phyloP scores from a whole-genome alignment of 1,140 invertebrate genomes.

The Acromyrmex echinatior region DNA sequence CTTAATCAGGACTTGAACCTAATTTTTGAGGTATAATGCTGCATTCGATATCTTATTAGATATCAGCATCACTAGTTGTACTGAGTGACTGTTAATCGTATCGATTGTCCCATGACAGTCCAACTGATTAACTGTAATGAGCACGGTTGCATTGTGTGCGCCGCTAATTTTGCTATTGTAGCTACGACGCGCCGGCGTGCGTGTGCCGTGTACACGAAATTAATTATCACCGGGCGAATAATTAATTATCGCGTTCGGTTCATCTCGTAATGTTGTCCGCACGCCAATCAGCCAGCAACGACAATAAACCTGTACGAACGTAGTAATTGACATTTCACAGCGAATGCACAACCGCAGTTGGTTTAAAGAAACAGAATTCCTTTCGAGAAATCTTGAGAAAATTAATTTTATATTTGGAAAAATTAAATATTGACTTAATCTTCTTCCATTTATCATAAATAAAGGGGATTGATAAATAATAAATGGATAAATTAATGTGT shows the following conservation, averaged over 20 bases:
- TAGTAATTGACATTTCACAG: too few species aligned
- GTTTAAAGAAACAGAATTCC: not conserved
- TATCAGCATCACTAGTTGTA: not conserved
- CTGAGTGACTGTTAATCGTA: conserved; percentile 14
- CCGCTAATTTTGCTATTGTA: conserved; percentile 44
- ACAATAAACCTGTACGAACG: conserved; percentile 2
- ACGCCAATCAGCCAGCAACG: conserved; percentile 14
- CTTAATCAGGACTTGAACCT: not conserved
- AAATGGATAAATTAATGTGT: not conserved
- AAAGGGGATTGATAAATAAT: not conserved
- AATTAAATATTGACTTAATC: not conserved
- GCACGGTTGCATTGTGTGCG: conserved; percentile 35
- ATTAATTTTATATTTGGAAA: not conserved
- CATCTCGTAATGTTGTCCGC: conserved; percentile 36
- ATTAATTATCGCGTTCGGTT: conserved; percentile 49
- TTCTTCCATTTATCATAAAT: not conserved
- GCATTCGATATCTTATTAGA: not conserved
- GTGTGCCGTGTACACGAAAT: conserved; percentile 28
- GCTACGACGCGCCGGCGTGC: not conserved
- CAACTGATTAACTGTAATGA: conserved; percentile 39
- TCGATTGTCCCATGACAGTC: conserved; percentile 26
- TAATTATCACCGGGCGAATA: conserved; percentile 54
- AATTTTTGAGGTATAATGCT: not conserved
- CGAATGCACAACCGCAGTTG: not conserved
- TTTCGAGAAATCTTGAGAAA: not conserved